These are phyloP conservation scores for Eueides isabella DNA, from an alignment of 1,140 invertebrate species.

Conservation along the genomic window DNA sequence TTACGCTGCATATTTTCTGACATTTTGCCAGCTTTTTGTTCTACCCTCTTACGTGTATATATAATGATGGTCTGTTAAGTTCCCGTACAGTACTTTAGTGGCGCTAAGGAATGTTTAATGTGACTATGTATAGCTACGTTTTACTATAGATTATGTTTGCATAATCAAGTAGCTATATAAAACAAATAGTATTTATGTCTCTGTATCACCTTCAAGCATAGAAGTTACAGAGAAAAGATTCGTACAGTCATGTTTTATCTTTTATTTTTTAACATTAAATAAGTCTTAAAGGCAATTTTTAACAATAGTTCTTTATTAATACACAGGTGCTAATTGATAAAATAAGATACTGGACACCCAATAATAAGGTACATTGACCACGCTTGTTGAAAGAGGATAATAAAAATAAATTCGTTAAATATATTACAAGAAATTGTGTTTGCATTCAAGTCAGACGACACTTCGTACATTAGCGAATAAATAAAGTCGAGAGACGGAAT, in stretches of 20 bases:
- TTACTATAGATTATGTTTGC: conserved; percentile 11
- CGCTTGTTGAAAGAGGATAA: background rate
- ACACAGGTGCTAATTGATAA: background rate
- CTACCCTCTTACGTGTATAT: conserved; percentile 62
- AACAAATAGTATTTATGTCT: no score
- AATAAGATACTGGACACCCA: background rate
- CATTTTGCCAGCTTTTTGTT: conserved; percentile 69
- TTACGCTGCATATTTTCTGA: conserved; percentile 62
- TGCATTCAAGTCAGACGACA: conserved; percentile 21
- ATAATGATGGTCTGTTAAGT: conserved; percentile 59
- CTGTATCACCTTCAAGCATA: no score
- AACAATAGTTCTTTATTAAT: background rate
- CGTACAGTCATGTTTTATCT: no score
- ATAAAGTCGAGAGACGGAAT: conserved; percentile 38
- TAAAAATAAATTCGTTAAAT: conserved; percentile 15
- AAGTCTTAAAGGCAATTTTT: no score
- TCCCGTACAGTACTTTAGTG: conserved; percentile 35
- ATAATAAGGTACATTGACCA: background rate
- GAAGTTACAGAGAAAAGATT: no score
- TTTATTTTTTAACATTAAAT: no score
- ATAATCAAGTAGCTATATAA: background rate
- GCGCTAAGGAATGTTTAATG: conserved; percentile 33
- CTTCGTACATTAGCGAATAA: conserved; percentile 44
- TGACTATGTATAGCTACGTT: background rate
- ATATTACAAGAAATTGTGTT: conserved; percentile 25